Evolutionary conservation across 2,797 vertebrate species (phyloP), one percentile per base, ranked within the genome.

Genomic region (Mormyrops boulengeri): DNA sequence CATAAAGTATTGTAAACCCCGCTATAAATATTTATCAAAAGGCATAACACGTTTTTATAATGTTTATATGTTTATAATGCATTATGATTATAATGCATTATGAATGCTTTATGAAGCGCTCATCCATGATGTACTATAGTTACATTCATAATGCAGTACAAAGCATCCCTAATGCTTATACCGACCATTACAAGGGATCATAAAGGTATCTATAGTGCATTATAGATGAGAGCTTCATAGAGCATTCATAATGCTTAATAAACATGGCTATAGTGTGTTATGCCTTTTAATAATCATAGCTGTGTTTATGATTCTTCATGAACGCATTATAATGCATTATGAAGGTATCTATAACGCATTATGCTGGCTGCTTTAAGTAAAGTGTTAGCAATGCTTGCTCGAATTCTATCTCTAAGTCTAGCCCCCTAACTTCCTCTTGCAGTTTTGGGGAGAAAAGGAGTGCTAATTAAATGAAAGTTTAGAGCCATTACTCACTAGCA

Each of bases 351-450:
- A 62, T 62, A 62, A 62, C 9, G n/a, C 7, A 62, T 62, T 62
- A 26, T 26, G n/a, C 60, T 62, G 60, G 47, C 8, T 9, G 47
- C 47, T 49, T 49, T 49, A 9, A 49, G 47, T 49, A 49, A 49
- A 49, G 47, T 49, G 7, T 49, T 49, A 49, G 47, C 22, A 90
- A 88, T 87, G 89, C 52, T 44, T 41, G 17, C 22, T 73, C 0
- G 12, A 47, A 44, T 88, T 44, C 17, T 44, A 11, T 17, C 30
- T 52, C 57, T 14, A 9, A 50, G 47, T 88, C 66, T 89, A 89
- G 60, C 88, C 89, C 38, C 77, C 88, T 90, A 80, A 47, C 66
- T 8, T 88, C 6, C 50, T 85, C 4, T 30, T 85, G 30, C 14
- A 60, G 17, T 87, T 57, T 57, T 87, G 7, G 34, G 50, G 86